These are phyloP conservation scores for Tringa solitaria DNA, from an alignment of 2,113 vertebrate species.

Conservation along the genomic window DNA sequence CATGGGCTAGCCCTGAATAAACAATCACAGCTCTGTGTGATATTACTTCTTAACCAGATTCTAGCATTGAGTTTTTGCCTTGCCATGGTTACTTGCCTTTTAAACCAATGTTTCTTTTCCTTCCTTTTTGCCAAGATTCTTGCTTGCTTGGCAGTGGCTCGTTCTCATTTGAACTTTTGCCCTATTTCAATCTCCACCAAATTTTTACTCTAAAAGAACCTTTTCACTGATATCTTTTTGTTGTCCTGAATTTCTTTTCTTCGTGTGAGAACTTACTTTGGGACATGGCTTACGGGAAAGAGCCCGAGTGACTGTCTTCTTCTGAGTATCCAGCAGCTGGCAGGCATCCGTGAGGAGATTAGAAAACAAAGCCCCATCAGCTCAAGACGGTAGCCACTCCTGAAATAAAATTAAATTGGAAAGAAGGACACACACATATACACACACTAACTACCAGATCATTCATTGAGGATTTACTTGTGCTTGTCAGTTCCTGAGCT, in stretches of 20 bases:
- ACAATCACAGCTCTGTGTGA: conserved; percentile 88
- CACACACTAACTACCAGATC: background rate
- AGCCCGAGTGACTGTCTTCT: conserved; percentile 65
- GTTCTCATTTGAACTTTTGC: conserved; percentile 77
- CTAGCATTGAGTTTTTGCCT: conserved; percentile 78
- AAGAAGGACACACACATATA: conserved; percentile 49
- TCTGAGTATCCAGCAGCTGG: conserved; percentile 58
- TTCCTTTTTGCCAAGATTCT: conserved; percentile 72
- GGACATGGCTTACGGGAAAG: conserved; percentile 59
- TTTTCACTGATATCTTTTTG: conserved; percentile 75
- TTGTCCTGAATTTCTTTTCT: conserved; percentile 71
- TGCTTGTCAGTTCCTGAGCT: background rate
- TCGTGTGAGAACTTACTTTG: conserved; percentile 70
- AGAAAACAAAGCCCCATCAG: conserved; percentile 43
- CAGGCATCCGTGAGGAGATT: conserved; percentile 55
- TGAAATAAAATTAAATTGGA: conserved; percentile 63
- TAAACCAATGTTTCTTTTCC: conserved; percentile 73
- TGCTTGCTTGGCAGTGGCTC: conserved; percentile 69
- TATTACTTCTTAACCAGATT: conserved; percentile 85
- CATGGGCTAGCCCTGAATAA: conserved; percentile 83
- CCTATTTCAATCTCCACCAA: conserved; percentile 81
- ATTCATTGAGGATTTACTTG: conserved; percentile 33
- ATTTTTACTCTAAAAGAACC: conserved; percentile 76
- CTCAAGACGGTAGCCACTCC: conserved; percentile 62
- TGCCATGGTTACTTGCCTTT: conserved; percentile 88